A percentile compares a stretch with the other conserved stretches of the same genome.
These are phyloP conservation scores for Mesorhabditis sp. DNA, from an alignment of 2,888 invertebrate genomes.

Conservation along the genomic window DNA sequence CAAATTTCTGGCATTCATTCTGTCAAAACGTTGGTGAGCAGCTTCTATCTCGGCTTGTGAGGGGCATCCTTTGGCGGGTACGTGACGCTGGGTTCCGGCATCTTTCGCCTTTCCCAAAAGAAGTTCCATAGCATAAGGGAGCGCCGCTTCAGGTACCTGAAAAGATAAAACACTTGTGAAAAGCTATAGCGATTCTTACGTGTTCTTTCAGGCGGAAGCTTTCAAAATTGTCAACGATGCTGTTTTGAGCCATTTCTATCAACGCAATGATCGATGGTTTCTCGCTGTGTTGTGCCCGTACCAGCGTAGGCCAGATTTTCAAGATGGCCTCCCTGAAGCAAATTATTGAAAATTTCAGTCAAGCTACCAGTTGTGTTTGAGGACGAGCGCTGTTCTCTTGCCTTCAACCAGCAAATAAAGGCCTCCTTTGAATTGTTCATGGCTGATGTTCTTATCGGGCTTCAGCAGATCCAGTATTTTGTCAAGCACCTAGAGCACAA, in stretches of 20 bases:
- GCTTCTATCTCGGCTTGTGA: no score
- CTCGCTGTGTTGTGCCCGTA: constrained; percentile 75
- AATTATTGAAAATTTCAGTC: constrained; percentile 10
- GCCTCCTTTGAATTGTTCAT: constrained; percentile 76
- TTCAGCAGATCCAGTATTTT: constrained; percentile 66
- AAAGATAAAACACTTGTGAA: not conserved
- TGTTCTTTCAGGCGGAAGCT: constrained; percentile 49
- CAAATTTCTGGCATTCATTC: no score
- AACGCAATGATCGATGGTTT: constrained; percentile 67
- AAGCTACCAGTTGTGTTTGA: constrained; percentile 73
- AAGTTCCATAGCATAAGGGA: no score
- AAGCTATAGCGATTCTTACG: constrained; percentile 15
- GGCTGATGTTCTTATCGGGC: constrained; percentile 66
- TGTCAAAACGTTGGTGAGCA: no score
- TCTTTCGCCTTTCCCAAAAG: no score
- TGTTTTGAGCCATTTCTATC: constrained; percentile 60
- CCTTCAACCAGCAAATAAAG: constrained; percentile 74
- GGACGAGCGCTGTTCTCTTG: constrained; percentile 68
- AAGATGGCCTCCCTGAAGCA: not conserved
- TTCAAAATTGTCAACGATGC: constrained; percentile 56
- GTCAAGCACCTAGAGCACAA: constrained; percentile 64
- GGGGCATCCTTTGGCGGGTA: no score
- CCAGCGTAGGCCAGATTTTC: constrained; percentile 28
- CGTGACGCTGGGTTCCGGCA: no score
- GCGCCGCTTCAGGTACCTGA: no score